These are phyloP conservation scores for Picus viridis DNA, from an alignment of 2,797 vertebrate species.

Conservation along the genomic window DNA sequence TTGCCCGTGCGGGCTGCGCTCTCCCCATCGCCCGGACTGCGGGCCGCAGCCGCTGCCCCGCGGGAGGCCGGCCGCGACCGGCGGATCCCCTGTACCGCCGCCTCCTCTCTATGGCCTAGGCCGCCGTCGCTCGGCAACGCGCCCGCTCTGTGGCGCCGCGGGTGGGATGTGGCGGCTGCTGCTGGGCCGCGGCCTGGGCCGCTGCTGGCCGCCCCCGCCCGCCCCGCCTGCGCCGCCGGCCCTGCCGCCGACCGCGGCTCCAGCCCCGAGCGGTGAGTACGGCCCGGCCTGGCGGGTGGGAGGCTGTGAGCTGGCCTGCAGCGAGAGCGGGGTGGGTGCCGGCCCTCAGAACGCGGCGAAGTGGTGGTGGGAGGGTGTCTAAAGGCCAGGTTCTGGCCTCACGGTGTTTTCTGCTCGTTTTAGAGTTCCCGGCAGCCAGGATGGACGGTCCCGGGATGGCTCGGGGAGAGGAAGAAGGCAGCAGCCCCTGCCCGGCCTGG, in stretches of 20 bases:
- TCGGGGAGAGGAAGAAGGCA: background rate
- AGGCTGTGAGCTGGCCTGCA: background rate
- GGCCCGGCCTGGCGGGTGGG: background rate
- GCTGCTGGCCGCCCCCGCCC: background rate
- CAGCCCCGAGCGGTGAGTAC: slow-evolving; percentile 29
- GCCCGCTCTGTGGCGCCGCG: background rate
- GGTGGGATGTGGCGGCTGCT: slow-evolving; percentile 44
- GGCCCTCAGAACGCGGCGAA: background rate
- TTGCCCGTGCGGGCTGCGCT: no score
- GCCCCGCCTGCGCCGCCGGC: background rate
- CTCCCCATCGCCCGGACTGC: background rate
- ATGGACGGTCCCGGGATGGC: background rate
- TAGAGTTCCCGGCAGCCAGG: background rate
- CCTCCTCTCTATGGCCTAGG: background rate
- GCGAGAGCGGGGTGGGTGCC: background rate
- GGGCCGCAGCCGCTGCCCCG: background rate
- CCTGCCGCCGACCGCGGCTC: background rate
- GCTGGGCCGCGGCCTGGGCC: slow-evolving; percentile 4
- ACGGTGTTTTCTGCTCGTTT: background rate
- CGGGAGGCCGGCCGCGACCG: no score
- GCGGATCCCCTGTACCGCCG: no score
- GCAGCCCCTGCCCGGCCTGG: slow-evolving; percentile 17
- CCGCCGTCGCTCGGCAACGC: background rate
- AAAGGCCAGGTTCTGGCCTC: background rate
- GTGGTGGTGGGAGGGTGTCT: fast-evolving